These are phyloP conservation scores for Tetranychus truncatus DNA, from an alignment of 2,888 invertebrate genomes.

Conservation along the genomic window DNA sequence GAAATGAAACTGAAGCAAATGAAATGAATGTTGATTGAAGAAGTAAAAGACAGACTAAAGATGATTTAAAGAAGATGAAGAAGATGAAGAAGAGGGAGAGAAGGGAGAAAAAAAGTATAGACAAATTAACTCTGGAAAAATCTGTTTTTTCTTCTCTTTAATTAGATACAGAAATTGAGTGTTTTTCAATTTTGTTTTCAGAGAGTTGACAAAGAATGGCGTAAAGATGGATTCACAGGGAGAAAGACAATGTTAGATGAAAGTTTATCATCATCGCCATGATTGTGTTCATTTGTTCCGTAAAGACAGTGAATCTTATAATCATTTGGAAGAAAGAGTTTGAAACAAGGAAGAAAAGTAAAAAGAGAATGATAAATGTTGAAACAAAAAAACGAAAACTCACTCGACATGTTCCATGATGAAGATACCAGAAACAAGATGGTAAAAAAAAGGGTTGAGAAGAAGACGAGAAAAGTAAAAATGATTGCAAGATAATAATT, in stretches of 20 bases:
- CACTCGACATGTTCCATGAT: not conserved
- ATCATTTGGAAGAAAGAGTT: too few relatives aligned
- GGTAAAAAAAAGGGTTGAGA: not conserved
- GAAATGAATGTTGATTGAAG: not conserved
- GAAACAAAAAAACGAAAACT: too few relatives aligned
- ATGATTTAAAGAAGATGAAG: not conserved
- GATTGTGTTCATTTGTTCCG: too few relatives aligned
- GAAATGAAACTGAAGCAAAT: not conserved
- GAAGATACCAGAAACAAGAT: not conserved
- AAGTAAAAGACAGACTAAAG: not conserved
- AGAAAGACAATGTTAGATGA: not conserved
- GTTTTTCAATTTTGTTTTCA: not conserved
- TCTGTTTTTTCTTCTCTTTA: not conserved
- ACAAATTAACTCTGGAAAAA: not conserved
- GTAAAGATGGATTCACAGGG: not conserved
- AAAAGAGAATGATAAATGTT: too few relatives aligned
- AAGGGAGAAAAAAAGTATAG: not conserved
- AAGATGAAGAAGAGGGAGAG: not conserved
- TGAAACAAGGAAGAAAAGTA: too few relatives aligned
- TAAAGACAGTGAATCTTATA: too few relatives aligned
- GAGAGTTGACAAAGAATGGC: not conserved
- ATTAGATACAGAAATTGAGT: not conserved
- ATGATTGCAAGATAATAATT: not conserved
- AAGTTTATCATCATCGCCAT: too few relatives aligned
- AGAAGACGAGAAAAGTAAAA: not conserved